Percentiles rank a stretch among this genome's conserved stretches.
Conservation (phyloP, 2,113 vertebrate genomes). For the Oenanthe melanoleuca region DNA sequence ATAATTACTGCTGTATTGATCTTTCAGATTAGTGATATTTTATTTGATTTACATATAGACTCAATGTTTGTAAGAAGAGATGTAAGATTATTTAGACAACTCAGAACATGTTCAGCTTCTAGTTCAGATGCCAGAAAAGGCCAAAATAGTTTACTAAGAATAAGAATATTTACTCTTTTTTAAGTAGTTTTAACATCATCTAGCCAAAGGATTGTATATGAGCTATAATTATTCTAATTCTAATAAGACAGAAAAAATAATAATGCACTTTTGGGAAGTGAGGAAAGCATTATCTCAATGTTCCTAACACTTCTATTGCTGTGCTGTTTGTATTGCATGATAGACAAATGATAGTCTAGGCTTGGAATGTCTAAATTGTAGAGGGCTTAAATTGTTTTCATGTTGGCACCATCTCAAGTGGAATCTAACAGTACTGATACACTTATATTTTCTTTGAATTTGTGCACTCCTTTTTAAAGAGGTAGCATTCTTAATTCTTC, state of each 20-base stretch:
- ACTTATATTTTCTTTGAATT: not conserved
- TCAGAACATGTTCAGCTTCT: not conserved
- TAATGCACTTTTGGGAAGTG: not conserved
- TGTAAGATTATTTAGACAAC: not conserved
- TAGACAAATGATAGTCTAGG: not conserved
- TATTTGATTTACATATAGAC: not conserved
- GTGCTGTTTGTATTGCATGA: not conserved
- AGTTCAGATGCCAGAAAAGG: not conserved
- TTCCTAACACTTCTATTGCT: not conserved
- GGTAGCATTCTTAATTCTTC: not conserved
- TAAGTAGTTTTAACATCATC: not conserved
- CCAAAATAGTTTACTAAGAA: not conserved
- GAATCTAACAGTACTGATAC: not conserved
- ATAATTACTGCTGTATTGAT: not conserved
- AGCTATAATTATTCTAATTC: not conserved
- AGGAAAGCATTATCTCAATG: not conserved
- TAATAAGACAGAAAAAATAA: not conserved
- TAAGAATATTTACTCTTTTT: not conserved
- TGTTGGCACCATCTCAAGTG: not conserved
- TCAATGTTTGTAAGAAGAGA: not conserved
- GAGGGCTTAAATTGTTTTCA: not conserved
- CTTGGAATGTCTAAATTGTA: not conserved
- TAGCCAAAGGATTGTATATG: not conserved
- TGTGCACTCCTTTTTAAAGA: not conserved
- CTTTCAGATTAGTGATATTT: not conserved